Conservation (phyloP, 2,797 vertebrate species). For the Pseudochirops corinnae region DNA sequence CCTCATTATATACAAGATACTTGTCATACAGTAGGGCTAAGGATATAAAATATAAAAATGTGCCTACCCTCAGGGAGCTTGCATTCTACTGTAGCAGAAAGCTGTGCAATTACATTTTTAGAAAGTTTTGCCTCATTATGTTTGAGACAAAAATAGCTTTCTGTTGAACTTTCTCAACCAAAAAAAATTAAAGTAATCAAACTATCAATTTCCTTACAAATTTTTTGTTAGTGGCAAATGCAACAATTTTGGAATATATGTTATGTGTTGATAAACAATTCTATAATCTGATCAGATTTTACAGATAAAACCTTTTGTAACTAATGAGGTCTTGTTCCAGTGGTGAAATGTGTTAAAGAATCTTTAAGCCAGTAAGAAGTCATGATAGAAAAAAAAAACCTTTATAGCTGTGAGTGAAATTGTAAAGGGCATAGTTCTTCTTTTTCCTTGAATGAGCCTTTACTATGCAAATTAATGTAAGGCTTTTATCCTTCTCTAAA, state of each 20-base stretch:
- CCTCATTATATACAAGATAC: background rate
- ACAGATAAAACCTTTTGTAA: background rate
- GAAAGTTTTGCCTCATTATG: background rate
- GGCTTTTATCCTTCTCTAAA: slow-evolving; percentile 18
- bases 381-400: background rate
- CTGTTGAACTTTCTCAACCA: background rate
- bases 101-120: background rate
- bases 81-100: background rate
- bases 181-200: background rate
- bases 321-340: background rate
- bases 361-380: background rate
- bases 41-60: background rate
- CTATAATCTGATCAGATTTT: background rate
- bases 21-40: background rate
- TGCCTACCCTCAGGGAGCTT: background rate
- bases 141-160: background rate
- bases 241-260: background rate
- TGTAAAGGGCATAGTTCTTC: background rate
- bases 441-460: slow-evolving; percentile 22
- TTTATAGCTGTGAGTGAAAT: background rate
- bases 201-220: background rate
- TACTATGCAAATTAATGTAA: background rate
- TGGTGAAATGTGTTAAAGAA: background rate
- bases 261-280: background rate
- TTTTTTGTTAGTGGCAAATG: background rate